phyloP scores from a whole-genome alignment of 1,140 invertebrate species.

The Cheumatopsyche charites region DNA sequence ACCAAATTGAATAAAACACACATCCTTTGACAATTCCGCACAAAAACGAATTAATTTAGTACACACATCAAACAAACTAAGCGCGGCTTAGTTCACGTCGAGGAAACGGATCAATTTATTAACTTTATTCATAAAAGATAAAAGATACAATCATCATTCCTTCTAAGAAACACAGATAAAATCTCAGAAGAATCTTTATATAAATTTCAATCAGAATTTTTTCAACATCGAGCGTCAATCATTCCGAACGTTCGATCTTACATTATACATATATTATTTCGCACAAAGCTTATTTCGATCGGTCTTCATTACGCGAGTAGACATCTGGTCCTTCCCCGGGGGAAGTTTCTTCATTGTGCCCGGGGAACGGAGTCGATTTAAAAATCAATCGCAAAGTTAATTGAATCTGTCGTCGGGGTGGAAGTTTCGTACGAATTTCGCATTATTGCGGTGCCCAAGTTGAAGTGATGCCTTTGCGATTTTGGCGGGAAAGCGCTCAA shows the following conservation, averaged over 20 bases:
- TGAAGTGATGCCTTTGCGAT: background rate
- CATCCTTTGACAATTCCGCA: no score
- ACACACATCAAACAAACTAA: constrained; percentile 7
- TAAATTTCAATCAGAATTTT: no score
- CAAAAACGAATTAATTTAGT: constrained; percentile 1
- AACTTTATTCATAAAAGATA: constrained; percentile 18
- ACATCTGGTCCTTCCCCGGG: background rate
- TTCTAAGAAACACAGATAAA: no score
- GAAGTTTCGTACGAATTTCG: background rate
- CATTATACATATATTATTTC: no score
- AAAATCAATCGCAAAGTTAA: constrained; percentile 25
- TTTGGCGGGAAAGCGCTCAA: background rate
- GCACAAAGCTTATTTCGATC: no score
- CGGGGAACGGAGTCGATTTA: background rate
- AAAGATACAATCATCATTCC: background rate
- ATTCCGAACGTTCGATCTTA: no score
- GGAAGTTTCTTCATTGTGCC: constrained; percentile 18
- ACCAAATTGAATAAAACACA: no score
- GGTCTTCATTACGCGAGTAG: no score
- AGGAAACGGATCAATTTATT: constrained; percentile 15
- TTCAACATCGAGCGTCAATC: no score
- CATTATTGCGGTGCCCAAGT: background rate
- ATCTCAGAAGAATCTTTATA: no score
- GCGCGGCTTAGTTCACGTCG: constrained; percentile 1
- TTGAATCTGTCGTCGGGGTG: constrained; percentile 4